phyloP scores from a whole-genome alignment of 1,140 invertebrate species.

The Magallana gigas region DNA sequence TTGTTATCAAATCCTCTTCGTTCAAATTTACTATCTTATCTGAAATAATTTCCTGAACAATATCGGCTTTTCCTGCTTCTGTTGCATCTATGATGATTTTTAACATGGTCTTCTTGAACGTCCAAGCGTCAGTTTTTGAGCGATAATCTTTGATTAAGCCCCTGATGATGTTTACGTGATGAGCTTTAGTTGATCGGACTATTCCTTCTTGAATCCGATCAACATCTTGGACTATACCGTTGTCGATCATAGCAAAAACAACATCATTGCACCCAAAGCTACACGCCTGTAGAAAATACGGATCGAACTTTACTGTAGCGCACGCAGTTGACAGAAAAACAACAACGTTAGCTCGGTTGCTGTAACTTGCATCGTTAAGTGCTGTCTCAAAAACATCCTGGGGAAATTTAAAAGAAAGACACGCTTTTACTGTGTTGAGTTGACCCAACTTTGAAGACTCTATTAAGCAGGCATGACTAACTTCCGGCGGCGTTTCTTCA shows the following conservation, averaged over 20 bases:
- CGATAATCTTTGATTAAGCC: background rate
- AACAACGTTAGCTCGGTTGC: background rate
- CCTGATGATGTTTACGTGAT: background rate
- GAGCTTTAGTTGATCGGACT: conserved; percentile 5
- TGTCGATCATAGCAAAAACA: background rate
- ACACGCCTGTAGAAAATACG: conserved; percentile 8
- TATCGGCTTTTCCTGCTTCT: background rate
- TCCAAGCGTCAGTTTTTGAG: background rate
- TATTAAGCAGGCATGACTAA: background rate
- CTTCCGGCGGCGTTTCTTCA: background rate
- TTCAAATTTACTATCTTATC: background rate
- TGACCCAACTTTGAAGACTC: background rate
- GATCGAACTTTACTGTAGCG: background rate
- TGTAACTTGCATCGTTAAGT: conserved; percentile 2
- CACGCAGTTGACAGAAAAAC: background rate
- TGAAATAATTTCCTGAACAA: background rate
- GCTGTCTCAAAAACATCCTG: background rate
- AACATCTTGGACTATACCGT: background rate
- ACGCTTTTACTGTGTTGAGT: background rate
- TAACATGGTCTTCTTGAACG: background rate
- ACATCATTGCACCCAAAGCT: conserved; percentile 1
- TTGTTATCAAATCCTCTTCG: background rate
- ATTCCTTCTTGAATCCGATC: background rate
- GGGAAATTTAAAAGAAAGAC: background rate
- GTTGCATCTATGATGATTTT: background rate